phyloP scores from a whole-genome alignment of 2,797 vertebrate genomes.

The Knipowitschia caucasica region DNA sequence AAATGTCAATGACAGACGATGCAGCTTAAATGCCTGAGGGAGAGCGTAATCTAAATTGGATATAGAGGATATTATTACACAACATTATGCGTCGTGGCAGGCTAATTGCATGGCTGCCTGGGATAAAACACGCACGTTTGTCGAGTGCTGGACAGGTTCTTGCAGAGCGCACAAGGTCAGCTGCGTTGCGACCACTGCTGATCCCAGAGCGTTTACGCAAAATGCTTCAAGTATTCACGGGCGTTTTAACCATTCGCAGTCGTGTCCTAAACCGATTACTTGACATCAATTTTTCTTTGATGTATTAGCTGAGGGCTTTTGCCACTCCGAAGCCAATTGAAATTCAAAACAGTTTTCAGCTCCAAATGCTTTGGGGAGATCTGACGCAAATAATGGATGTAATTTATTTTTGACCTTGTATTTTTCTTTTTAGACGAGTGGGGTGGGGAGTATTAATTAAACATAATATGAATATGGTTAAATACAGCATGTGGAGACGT shows the following conservation, averaged over 20 bases:
- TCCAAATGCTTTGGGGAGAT: conserved; percentile 80
- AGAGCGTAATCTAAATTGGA: conserved; percentile 75
- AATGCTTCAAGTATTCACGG: conserved; percentile 70
- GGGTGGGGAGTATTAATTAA: conserved; percentile 67
- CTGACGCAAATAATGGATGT: conserved; percentile 80
- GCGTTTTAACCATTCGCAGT: conserved; percentile 78
- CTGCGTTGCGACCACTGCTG: conserved; percentile 35
- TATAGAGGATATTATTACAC: conserved; percentile 75
- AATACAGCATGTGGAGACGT: conserved; percentile 50
- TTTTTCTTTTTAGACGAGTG: conserved; percentile 39
- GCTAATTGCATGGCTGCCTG: conserved; percentile 72
- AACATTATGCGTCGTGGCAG: conserved; percentile 69
- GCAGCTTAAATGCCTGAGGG: conserved; percentile 67
- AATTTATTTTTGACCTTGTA: conserved; percentile 83
- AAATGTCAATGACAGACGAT: conserved; percentile 62
- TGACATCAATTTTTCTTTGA: conserved; percentile 84
- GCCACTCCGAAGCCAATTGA: conserved; percentile 83
- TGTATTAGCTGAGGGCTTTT: conserved; percentile 84
- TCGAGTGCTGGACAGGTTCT: conserved; percentile 68
- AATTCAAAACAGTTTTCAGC: conserved; percentile 81
- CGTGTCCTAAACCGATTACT: conserved; percentile 84
- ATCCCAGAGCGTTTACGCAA: conserved; percentile 48
- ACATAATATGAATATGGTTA: conserved; percentile 60
- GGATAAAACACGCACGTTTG: conserved; percentile 69
- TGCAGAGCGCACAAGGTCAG: conserved; percentile 68